Evolutionary conservation across 2,888 invertebrate species (phyloP).

Genomic region (Tetrapedia diversipes): DNA sequence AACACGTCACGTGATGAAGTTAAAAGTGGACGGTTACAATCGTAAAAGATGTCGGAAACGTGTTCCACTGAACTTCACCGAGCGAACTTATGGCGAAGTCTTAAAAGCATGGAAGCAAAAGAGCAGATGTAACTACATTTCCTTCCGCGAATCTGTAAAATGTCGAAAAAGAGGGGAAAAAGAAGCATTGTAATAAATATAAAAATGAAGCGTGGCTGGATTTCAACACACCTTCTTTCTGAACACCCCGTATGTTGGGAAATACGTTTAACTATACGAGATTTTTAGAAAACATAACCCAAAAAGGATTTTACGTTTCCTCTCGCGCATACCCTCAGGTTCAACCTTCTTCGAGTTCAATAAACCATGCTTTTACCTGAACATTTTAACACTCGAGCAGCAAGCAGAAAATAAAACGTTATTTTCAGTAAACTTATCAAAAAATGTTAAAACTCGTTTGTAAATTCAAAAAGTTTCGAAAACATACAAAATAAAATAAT

Average conservation of each 20-base stretch:
- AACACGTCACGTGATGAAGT: too few relatives aligned
- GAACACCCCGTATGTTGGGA: neutral
- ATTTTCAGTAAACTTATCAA: too few relatives aligned
- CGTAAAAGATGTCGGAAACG: too few relatives aligned
- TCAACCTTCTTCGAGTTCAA: neutral
- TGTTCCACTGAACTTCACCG: too few relatives aligned
- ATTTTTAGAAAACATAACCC: neutral
- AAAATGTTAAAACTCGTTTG: too few relatives aligned
- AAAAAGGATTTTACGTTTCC: slow-evolving; percentile 3
- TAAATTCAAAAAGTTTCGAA: too few relatives aligned
- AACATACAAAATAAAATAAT: too few relatives aligned
- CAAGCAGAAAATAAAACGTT: neutral
- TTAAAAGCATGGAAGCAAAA: neutral
- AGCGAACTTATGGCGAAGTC: too few relatives aligned
- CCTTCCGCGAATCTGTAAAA: neutral
- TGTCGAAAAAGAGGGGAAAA: neutral
- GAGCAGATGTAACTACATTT: neutral
- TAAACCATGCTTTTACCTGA: neutral
- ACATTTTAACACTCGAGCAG: neutral
- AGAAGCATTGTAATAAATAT: neutral
- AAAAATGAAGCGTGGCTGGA: neutral
- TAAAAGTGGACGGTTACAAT: too few relatives aligned
- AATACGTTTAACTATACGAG: neutral
- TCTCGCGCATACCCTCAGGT: neutral
- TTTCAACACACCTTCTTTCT: neutral